phyloP scores from a whole-genome alignment of 2,888 invertebrate species.

The Limnephilus marmoratus region DNA sequence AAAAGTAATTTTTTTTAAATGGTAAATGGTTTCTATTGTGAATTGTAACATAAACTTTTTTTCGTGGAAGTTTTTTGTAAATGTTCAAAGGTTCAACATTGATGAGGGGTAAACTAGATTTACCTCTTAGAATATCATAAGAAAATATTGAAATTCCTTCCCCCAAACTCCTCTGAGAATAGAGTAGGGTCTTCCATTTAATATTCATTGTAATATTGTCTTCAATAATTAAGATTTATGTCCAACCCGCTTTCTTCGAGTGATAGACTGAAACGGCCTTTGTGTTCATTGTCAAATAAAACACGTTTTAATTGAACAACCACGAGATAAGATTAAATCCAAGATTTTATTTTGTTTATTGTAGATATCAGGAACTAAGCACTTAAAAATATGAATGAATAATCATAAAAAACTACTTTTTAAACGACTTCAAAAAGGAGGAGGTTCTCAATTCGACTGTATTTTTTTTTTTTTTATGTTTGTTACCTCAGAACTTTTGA shows the following conservation, averaged over 20 bases:
- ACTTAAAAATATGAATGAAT: too few relatives aligned
- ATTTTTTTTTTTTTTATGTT: too few relatives aligned
- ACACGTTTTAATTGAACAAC: neutral
- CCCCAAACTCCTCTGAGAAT: neutral
- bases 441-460: too few relatives aligned
- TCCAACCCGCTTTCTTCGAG: neutral
- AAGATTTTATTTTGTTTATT: too few relatives aligned
- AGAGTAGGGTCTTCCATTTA: neutral
- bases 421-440: too few relatives aligned
- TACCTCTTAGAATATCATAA: neutral
- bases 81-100: constrained; percentile 20
- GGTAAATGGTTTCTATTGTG: neutral
- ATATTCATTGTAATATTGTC: neutral
- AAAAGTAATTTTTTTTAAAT: too few relatives aligned
- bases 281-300: neutral
- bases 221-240: constrained; percentile 2
- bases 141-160: neutral
- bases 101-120: constrained; percentile 13
- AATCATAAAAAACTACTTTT: too few relatives aligned
- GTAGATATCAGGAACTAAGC: too few relatives aligned
- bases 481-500: too few relatives aligned
- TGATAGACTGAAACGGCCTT: neutral
- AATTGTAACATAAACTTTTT: neutral
- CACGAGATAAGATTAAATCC: neutral
- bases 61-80: neutral